Evolutionary conservation across 2,888 invertebrate genomes (phyloP), one percentile per base, ranked within the genome.

Genomic region (Gonocerus acuteangulatus): DNA sequence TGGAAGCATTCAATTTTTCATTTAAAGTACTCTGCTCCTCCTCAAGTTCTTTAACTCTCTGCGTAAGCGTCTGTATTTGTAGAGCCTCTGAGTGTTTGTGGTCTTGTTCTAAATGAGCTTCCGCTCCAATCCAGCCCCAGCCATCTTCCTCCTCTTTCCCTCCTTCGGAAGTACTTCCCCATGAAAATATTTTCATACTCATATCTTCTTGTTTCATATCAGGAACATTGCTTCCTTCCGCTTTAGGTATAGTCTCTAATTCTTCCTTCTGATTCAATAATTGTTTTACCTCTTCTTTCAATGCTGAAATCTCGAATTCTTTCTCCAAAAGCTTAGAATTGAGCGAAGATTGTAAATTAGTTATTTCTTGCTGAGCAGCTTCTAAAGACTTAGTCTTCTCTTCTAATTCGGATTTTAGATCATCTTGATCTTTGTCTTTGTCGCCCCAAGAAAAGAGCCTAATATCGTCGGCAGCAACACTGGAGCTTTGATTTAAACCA

Each of bases 1-100:
- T 85, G 63, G 80, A 75, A 23, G 80, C 76, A 65, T 82, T 80
- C 7, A 86, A 77, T 68, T 87, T 86, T 59, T 80, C 78, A 61
- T 79, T 75, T 18, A 85, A 73, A 23, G 60, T 48, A 2, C 42
- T 44, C 47, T 76, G 74, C 16, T 80, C 77, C 63, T 82, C 79
- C 64, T 84, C 81, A 2, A 61, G 44, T 19, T 76, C 74, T 39
- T 60, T 54, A 42, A 61, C 61, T 18, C 60, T 34, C 34, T 59
- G 57, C 3, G 49, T 61, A 19, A 57, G 57, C 1, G 23, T 7
- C 23, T 59, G 59, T 16, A 75, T 72, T 68, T 81, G 79, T 3
- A 87, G 74, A 59, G 79, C 76, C 23, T 77, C 73, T n/a, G 86
- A 77, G 68, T 80, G 77, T 54, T 81, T 72, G 65, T 78, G 77